These are phyloP conservation scores for Lomographa bimaculata DNA, from an alignment of 2,888 invertebrate genomes.

Conservation along the genomic window DNA sequence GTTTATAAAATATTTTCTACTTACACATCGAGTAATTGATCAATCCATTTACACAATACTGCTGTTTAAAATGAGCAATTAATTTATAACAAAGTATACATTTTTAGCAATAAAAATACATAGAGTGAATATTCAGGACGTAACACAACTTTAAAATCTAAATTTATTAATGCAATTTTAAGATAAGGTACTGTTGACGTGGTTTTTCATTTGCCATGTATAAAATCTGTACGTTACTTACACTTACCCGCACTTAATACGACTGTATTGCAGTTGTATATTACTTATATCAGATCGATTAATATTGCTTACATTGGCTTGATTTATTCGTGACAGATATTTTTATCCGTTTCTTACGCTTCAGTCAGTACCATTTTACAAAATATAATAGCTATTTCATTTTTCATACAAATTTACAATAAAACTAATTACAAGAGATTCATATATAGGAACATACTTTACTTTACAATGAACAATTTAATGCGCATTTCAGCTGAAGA, in stretches of 20 bases:
- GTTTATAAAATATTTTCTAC: conserved; percentile 49
- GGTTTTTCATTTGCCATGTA: no score
- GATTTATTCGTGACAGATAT: no score
- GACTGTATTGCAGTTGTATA: no score
- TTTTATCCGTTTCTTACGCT: no score
- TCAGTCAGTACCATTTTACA: no score
- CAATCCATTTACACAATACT: conserved; percentile 68
- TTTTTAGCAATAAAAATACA: conserved; percentile 32
- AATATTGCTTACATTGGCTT: no score
- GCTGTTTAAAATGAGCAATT: conserved; percentile 64
- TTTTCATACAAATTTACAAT: conserved; percentile 14
- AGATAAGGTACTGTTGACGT: no score
- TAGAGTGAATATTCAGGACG: conserved; percentile 22
- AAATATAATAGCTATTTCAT: conserved; percentile 15
- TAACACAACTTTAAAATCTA: conserved; percentile 12
- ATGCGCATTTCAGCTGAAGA: conserved; percentile 33
- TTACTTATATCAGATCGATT: no score
- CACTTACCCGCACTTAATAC: no score
- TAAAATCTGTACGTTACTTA: no score
- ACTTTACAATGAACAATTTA: conserved; percentile 30
- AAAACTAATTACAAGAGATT: conserved; percentile 54
- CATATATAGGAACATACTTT: conserved; percentile 55
- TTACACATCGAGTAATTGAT: conserved; percentile 60
- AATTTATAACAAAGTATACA: conserved; percentile 31
- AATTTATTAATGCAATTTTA: no score